A percentile compares a stretch with the other conserved stretches of the same genome.
Evolutionary conservation across 2,797 vertebrate species (phyloP).

Genomic region (Sus cebifrons): DNA sequence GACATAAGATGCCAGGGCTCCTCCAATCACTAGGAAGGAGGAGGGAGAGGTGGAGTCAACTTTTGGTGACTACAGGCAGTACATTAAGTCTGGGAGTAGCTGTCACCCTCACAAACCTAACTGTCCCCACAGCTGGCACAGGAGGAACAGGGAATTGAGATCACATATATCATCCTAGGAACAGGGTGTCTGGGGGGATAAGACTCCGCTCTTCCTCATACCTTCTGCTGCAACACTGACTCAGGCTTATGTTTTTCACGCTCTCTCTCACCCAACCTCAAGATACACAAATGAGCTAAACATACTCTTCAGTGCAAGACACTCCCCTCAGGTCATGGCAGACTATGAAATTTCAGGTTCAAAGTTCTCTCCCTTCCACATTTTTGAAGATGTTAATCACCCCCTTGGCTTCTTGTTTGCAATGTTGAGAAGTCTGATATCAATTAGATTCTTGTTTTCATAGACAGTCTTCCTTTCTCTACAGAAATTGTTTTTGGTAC

Average conservation of each 20-base stretch:
- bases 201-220: neutral
- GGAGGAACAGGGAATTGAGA: neutral
- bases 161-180: neutral
- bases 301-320: neutral
- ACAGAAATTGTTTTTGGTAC: conserved; percentile 7
- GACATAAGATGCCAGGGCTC: neutral
- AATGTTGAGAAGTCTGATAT: neutral
- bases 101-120: neutral
- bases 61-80: neutral
- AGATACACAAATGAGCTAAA: neutral
- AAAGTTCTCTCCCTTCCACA: neutral
- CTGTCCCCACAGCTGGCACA: neutral
- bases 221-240: neutral
- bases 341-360: neutral
- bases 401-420: conserved; percentile 2
- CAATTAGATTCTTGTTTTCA: conserved; percentile 52
- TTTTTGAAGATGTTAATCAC: conserved; percentile 50
- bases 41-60: neutral
- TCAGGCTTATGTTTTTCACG: neutral
- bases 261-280: neutral
- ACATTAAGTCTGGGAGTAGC: neutral
- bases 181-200: neutral
- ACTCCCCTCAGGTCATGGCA: neutral
- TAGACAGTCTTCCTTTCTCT: conserved; percentile 44
- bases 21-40: neutral